Base-by-base conservation (phyloP, 2,113 vertebrate species). In the Muntiacus muntjak region DNA sequence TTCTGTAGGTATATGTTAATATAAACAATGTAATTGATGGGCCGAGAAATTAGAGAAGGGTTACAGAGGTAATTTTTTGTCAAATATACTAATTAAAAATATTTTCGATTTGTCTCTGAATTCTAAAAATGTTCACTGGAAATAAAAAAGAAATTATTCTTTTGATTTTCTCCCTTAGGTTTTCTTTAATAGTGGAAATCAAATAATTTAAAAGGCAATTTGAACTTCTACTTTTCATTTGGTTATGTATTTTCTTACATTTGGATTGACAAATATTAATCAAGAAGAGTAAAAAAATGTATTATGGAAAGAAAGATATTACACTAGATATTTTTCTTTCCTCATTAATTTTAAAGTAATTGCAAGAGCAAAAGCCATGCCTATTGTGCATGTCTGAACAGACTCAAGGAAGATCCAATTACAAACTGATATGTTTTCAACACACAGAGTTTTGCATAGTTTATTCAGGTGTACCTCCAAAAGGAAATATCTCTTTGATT, bases 341-440 rank as follows among this genome's bases (percentile, higher is more conserved):
- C 33, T 11, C 60, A 97, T 97, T 98, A 88, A 89, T 98, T 98
- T 98, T 95, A 93, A 98, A 64, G 62, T 97, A 97, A 98, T 90
- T 98, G 82, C 45, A 76, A 92, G 40, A 94, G 62, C 92, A 98
- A 98, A 96, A 95, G 54, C 87, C 55, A 94, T 81, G 84, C 55
- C 92, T 89, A 89, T 43, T 90, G 25, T 33, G 33, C 67, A 76
- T 0, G 0, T 91, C 94, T 98, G 93, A 97, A 74, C 36, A 67
- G 81, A 87, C 95, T 94, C 54, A 45, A 95, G 96, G 93, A 95
- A 97, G 64, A 98, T 96, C 47, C 97, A 98, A 57, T 97, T 98
- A 96, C 87, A 98, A 95, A 45, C 57, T 93, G 93, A 94, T 78
- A 36, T n/a, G 43, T 30, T 98, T 96, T 91, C 57, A 97, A 83